phyloP scores from a whole-genome alignment of 2,113 vertebrate genomes.

The Thryonomys swinderianus region DNA sequence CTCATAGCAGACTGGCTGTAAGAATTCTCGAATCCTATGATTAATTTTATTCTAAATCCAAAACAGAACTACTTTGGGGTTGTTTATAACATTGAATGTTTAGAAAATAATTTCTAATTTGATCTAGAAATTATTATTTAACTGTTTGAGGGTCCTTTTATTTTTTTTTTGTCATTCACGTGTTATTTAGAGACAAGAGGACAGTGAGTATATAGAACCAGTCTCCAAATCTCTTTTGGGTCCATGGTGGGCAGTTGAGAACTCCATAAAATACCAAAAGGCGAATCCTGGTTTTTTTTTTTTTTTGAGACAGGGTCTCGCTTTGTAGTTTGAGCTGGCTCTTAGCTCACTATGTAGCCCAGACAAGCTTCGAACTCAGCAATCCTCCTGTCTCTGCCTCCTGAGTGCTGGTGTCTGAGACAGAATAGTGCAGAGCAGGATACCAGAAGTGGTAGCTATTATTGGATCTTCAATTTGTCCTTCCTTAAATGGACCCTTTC shows the following conservation, averaged over 20 bases:
- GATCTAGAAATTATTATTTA: not conserved
- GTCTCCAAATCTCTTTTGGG: not conserved
- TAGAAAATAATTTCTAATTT: constrained; percentile 40
- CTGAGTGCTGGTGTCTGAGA: too few relatives aligned
- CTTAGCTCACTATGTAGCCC: too few relatives aligned
- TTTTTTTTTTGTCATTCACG: not conserved
- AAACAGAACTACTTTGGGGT: not conserved
- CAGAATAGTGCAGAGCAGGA: not conserved
- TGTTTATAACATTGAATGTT: not conserved
- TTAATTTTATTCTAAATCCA: not conserved
- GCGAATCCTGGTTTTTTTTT: not conserved
- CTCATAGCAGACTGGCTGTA: not conserved
- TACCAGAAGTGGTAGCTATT: not conserved
- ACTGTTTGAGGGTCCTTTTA: not conserved
- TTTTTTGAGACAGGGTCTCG: too few relatives aligned
- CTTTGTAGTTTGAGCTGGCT: too few relatives aligned
- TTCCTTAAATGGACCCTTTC: not conserved
- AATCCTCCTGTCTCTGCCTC: too few relatives aligned
- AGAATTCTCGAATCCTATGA: not conserved
- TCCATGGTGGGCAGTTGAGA: not conserved
- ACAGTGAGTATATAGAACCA: not conserved
- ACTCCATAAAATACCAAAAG: not conserved
- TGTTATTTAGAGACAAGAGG: not conserved
- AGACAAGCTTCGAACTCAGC: too few relatives aligned
- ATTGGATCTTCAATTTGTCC: not conserved